phyloP scores from a whole-genome alignment of 2,113 vertebrate genomes.

The Poecile atricapillus region DNA sequence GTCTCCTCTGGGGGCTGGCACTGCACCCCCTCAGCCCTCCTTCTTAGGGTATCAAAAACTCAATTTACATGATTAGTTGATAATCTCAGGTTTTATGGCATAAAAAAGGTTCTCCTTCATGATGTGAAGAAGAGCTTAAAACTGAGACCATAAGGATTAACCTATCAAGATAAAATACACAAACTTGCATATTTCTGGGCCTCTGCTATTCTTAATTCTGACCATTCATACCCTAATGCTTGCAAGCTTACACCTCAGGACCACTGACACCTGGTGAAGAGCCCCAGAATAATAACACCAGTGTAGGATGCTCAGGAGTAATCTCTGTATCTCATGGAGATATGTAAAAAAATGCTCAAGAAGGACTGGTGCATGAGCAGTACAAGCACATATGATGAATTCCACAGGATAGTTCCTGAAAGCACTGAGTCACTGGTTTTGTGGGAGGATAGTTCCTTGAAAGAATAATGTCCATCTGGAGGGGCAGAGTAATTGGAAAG shows the following conservation, averaged over 20 bases:
- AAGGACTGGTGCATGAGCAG: neutral
- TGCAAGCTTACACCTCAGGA: neutral
- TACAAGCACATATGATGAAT: neutral
- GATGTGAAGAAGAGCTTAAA: neutral
- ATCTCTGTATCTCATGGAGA: neutral
- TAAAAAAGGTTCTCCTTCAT: neutral
- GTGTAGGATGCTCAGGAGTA: neutral
- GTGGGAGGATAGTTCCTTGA: conserved; percentile 10
- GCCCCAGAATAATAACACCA: neutral
- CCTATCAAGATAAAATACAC: neutral
- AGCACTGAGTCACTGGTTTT: neutral
- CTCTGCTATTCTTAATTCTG: neutral
- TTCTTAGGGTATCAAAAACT: neutral
- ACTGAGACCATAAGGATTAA: neutral
- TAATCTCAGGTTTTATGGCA: neutral
- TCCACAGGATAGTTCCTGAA: neutral
- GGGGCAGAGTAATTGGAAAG: neutral
- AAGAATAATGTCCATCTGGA: neutral
- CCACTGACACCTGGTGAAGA: neutral
- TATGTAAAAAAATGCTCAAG: neutral
- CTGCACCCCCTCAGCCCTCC: rapidly evolving
- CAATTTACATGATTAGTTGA: neutral
- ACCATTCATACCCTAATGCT: neutral
- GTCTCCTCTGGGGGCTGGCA: neutral
- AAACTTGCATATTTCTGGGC: neutral